A percentile compares a stretch with the other conserved stretches of the same genome.
Conservation (phyloP, 2,888 invertebrate genomes). For the Omphaloscelis lunosa region DNA sequence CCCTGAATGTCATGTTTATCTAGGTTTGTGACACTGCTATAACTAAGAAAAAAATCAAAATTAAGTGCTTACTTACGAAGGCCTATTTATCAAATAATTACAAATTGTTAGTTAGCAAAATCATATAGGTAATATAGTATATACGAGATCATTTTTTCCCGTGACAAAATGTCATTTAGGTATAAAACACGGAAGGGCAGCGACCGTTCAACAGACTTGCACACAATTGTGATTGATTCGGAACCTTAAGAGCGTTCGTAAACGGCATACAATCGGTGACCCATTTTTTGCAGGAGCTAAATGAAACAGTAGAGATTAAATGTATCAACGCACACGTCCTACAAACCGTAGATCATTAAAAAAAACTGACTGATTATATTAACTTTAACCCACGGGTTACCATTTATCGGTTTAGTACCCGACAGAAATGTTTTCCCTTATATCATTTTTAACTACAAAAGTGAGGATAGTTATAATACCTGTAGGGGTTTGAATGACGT, state of each 20-base stretch:
- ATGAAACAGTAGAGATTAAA: not conserved
- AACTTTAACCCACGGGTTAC: not conserved
- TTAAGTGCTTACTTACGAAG: no score
- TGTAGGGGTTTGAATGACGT: slow-evolving; percentile 77
- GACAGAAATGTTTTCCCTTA: not conserved
- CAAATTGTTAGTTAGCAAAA: not conserved
- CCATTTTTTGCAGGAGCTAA: not conserved
- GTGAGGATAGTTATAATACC: slow-evolving; percentile 69
- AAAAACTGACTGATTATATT: not conserved
- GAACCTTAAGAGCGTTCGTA: not conserved
- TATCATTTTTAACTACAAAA: not conserved
- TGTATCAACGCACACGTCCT: not conserved
- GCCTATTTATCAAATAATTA: not conserved
- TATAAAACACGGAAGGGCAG: not conserved
- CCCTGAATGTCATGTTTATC: not conserved
- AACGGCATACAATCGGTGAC: not conserved
- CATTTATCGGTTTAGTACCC: not conserved
- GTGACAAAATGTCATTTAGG: not conserved
- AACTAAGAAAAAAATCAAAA: not conserved
- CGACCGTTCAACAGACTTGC: not conserved
- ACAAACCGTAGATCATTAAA: not conserved
- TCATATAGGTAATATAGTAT: no score
- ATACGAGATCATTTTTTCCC: not conserved
- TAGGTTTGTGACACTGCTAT: not conserved
- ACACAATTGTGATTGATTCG: not conserved